Percentiles rank a stretch among this genome's conserved stretches.
Conservation (phyloP, 2,888 invertebrate genomes). For the Nymphalis c-album region DNA sequence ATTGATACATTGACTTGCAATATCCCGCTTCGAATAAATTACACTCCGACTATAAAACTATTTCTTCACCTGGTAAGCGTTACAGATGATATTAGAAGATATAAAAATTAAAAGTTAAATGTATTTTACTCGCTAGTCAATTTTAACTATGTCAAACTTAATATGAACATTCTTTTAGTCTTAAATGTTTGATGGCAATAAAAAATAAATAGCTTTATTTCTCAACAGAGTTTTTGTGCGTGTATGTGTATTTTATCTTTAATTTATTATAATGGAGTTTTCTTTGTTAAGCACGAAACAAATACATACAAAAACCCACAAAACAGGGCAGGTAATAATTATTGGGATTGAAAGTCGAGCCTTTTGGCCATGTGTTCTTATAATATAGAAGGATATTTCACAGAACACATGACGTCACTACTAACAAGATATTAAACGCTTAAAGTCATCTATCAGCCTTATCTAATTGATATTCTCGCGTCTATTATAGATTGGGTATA, state of each 20-base stretch:
- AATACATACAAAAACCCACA: background rate
- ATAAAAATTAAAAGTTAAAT: background rate
- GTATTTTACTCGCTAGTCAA: background rate
- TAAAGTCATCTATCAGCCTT: background rate
- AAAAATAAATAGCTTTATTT: no score
- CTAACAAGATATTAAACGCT: background rate
- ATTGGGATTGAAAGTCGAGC: background rate
- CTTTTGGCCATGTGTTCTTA: no score
- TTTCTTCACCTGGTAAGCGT: background rate
- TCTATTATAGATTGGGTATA: conserved; percentile 1
- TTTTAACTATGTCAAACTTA: no score
- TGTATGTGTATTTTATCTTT: no score
- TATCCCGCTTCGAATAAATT: conserved; percentile 11
- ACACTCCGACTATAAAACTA: background rate
- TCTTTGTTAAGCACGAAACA: no score
- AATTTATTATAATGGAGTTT: no score
- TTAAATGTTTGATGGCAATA: no score
- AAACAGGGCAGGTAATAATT: background rate
- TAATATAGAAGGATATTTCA: no score
- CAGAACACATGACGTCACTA: no score
- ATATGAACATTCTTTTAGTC: no score
- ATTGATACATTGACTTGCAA: conserved; percentile 8
- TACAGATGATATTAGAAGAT: background rate
- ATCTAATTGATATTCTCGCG: conserved; percentile 1
- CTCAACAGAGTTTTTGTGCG: no score